Conservation (phyloP, 2,113 vertebrate genomes). For the Orientallactaga bullata region DNA sequence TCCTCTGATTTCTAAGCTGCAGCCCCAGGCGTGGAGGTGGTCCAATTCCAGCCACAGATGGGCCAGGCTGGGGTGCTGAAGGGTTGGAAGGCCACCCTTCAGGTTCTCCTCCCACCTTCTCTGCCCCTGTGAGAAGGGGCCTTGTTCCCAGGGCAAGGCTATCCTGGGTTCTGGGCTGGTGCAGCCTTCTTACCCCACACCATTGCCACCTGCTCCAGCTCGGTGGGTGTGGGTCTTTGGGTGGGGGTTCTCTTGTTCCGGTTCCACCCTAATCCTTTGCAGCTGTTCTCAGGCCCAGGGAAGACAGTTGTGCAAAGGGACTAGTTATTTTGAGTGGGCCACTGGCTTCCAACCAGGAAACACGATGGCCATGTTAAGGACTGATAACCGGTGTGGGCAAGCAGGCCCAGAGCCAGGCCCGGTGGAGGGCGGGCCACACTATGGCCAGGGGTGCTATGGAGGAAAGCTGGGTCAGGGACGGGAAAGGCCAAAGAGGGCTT, state of each 20-base stretch:
- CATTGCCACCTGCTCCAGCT: neutral
- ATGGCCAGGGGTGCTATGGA: neutral
- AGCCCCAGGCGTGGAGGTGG: neutral
- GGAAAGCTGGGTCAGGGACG: neutral
- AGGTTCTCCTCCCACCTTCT: neutral
- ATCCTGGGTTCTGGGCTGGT: neutral
- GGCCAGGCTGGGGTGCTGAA: neutral
- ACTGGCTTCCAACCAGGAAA: slow-evolving; percentile 80
- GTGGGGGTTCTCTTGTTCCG: slow-evolving; percentile 49
- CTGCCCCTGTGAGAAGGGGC: neutral
- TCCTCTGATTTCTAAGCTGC: neutral
- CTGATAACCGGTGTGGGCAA: neutral
- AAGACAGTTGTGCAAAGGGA: slow-evolving; percentile 76
- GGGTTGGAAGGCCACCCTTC: neutral
- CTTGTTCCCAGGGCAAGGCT: neutral
- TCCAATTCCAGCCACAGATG: neutral
- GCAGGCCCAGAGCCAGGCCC: neutral
- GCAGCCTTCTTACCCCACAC: neutral
- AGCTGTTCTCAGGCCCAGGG: slow-evolving; percentile 79
- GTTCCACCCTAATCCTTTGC: slow-evolving; percentile 77
- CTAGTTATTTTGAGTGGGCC: slow-evolving; percentile 82
- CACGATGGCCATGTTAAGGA: neutral
- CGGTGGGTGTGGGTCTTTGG: neutral
- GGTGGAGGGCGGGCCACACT: neutral
- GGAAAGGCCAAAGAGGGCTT: neutral